These are phyloP conservation scores for Meloidogyne floridensis DNA, from an alignment of 1,140 invertebrate genomes.

Conservation along the genomic window DNA sequence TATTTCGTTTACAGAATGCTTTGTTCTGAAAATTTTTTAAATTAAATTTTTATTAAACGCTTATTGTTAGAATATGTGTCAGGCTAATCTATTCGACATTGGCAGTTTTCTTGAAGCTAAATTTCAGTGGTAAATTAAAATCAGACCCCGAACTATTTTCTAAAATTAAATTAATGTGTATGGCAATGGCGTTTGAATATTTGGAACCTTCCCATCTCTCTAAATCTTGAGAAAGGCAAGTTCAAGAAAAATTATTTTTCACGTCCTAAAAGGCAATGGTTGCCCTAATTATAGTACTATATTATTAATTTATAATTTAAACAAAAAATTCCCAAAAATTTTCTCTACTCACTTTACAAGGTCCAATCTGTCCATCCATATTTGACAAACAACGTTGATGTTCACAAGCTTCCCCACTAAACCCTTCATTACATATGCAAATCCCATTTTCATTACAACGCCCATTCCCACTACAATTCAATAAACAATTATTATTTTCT, in stretches of 20 bases:
- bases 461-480: slow-evolving; percentile 58
- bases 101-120: no score
- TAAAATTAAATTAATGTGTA: no score
- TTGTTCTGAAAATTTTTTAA: slow-evolving; percentile 4
- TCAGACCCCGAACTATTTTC: no score
- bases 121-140: no score
- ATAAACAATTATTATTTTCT: slow-evolving; percentile 47
- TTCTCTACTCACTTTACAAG: slow-evolving; percentile 41
- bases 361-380: slow-evolving; percentile 30
- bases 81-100: no score
- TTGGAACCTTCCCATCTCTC: no score
- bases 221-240: no score
- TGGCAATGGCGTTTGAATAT: no score
- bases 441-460: slow-evolving; percentile 1
- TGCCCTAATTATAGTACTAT: no score
- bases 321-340: neutral
- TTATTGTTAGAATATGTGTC: slow-evolving; percentile 1
- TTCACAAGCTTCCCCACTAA: slow-evolving; percentile 49
- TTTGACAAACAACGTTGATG: slow-evolving; percentile 25
- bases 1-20: slow-evolving; percentile 27
- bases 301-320: no score
- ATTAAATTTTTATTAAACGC: neutral
- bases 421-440: slow-evolving; percentile 31
- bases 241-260: no score
- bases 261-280: no score